phyloP scores from a whole-genome alignment of 1,140 invertebrate genomes.

The Argopecten irradians region DNA sequence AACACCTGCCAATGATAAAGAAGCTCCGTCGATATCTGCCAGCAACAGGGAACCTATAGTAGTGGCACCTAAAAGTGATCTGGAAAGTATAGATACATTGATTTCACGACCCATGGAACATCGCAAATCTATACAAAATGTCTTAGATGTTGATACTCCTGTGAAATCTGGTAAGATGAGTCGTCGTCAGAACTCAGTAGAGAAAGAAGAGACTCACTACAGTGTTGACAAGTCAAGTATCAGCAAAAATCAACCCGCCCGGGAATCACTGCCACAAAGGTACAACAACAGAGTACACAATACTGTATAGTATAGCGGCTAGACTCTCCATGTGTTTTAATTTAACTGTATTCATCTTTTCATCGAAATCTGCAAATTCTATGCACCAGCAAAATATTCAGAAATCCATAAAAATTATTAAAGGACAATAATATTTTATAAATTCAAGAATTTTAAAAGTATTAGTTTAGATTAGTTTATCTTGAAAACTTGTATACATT shows the following conservation, averaged over 20 bases:
- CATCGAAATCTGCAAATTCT: too few species aligned
- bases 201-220: conserved; percentile 56
- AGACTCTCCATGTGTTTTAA: too few species aligned
- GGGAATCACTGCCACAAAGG: neutral
- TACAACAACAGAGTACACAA: neutral
- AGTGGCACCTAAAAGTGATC: neutral
- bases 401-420: too few species aligned
- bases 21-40: neutral
- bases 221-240: conserved; percentile 68
- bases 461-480: too few species aligned
- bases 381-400: too few species aligned
- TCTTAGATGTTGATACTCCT: conserved; percentile 52
- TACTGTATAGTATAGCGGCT: neutral
- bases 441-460: too few species aligned
- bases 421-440: too few species aligned
- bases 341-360: neutral
- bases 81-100: conserved; percentile 50
- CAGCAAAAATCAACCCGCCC: conserved; percentile 46
- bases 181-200: conserved; percentile 42
- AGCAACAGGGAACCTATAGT: neutral
- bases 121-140: conserved; percentile 52
- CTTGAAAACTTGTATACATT: too few species aligned
- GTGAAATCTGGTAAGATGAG: conserved; percentile 13
- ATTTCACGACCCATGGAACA: conserved; percentile 33
- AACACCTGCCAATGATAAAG: neutral